phyloP scores from a whole-genome alignment of 2,113 vertebrate genomes.

The Pedetes capensis region DNA sequence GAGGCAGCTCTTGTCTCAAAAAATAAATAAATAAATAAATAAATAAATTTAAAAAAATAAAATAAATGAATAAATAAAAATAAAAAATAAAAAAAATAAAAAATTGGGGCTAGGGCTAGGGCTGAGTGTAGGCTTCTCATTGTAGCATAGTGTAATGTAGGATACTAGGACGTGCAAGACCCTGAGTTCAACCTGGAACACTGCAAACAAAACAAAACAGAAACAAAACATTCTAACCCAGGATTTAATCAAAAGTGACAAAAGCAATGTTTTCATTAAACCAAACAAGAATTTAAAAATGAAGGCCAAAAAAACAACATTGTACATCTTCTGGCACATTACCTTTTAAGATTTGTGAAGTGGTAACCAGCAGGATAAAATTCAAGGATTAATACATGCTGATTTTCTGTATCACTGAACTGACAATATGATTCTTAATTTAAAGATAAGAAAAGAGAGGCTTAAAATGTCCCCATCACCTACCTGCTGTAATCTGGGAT shows the following conservation, averaged over 20 bases:
- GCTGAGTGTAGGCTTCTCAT: too few relatives aligned
- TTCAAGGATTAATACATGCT: not conserved
- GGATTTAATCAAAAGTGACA: not conserved
- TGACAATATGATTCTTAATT: not conserved
- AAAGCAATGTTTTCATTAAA: not conserved
- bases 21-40: too few relatives aligned
- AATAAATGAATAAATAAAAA: too few relatives aligned
- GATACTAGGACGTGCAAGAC: too few relatives aligned
- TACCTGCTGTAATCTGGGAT: not conserved
- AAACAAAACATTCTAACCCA: too few relatives aligned
- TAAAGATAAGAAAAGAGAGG: not conserved
- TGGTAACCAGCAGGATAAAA: not conserved
- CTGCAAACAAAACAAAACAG: too few relatives aligned
- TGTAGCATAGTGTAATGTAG: too few relatives aligned
- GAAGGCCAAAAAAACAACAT: not conserved
- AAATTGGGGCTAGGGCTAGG: too few relatives aligned
- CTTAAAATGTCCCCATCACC: not conserved
- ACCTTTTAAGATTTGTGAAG: not conserved
- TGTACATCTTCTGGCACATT: not conserved
- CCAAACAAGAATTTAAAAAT: conserved; percentile 11
- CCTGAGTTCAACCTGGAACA: too few relatives aligned
- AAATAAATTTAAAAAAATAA: too few relatives aligned
- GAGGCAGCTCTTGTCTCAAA: too few relatives aligned
- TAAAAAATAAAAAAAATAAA: too few relatives aligned
- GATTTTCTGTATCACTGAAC: not conserved